Evolutionary conservation across 1,140 invertebrate species (phyloP).

Genomic region (Drosophila repletoides): DNA sequence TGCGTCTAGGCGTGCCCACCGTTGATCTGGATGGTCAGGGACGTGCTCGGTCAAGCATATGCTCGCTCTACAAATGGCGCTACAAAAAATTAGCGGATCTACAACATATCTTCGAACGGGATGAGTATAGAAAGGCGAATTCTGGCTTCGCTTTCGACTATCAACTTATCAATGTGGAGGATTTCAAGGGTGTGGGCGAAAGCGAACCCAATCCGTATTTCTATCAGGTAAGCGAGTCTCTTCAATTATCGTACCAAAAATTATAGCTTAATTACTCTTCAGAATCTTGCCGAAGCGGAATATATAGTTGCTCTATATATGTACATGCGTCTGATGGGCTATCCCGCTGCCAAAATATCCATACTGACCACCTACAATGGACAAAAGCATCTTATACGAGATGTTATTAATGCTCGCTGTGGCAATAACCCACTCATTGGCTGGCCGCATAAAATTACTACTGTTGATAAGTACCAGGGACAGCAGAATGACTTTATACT

Average conservation of each 20-base stretch:
- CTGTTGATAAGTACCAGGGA: slow-evolving; percentile 99
- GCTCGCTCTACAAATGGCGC: slow-evolving; percentile 98
- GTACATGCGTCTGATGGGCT: slow-evolving; percentile 99
- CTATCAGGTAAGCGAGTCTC: slow-evolving; percentile 89
- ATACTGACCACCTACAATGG: slow-evolving; percentile 99
- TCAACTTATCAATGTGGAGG: slow-evolving; percentile 97
- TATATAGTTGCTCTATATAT: slow-evolving; percentile 99
- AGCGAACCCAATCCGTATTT: slow-evolving; percentile 99
- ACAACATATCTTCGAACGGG: slow-evolving; percentile 90
- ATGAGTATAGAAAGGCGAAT: slow-evolving; percentile 95
- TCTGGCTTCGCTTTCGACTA: slow-evolving; percentile 96
- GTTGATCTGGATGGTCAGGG: slow-evolving; percentile 99
- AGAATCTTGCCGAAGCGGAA: slow-evolving; percentile 99
- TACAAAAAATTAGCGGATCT: slow-evolving; percentile 98
- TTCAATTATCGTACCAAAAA: not conserved
- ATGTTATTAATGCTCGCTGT: slow-evolving; percentile 97
- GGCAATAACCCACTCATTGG: slow-evolving; percentile 98
- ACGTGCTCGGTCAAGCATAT: slow-evolving; percentile 91
- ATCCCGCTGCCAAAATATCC: slow-evolving; percentile 98
- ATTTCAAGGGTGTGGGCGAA: slow-evolving; percentile 98
- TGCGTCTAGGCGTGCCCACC: slow-evolving; percentile 97
- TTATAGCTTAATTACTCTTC: slow-evolving; percentile 44
- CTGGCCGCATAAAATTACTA: slow-evolving; percentile 95
- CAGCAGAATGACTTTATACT: slow-evolving; percentile 99
- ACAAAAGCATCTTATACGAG: slow-evolving; percentile 98